phyloP scores from a whole-genome alignment of 2,113 vertebrate genomes.

The Egretta garzetta region DNA sequence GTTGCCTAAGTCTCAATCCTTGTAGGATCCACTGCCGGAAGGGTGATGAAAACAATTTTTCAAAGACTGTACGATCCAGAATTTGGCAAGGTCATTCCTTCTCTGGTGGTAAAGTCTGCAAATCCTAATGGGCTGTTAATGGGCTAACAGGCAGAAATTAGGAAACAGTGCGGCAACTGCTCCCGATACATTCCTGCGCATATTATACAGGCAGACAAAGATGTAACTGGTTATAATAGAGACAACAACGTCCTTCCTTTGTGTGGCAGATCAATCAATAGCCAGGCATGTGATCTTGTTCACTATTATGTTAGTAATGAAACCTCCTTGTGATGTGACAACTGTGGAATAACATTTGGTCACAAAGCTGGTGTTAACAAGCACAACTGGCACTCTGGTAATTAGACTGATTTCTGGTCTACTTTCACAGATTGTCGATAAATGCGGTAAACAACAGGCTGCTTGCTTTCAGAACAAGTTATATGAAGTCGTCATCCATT shows the following conservation, averaged over 20 bases:
- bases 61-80: slow-evolving; percentile 22
- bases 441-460: slow-evolving; percentile 76
- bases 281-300: slow-evolving; percentile 78
- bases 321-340: slow-evolving; percentile 81
- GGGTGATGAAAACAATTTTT: slow-evolving; percentile 34
- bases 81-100: slow-evolving; percentile 23
- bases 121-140: slow-evolving; percentile 59
- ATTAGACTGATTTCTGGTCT: slow-evolving; percentile 83
- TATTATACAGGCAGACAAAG: slow-evolving; percentile 61
- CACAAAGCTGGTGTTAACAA: slow-evolving; percentile 83
- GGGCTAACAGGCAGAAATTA: slow-evolving; percentile 46
- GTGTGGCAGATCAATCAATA: slow-evolving; percentile 83
- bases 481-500: slow-evolving; percentile 71
- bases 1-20: neutral
- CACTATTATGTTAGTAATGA: slow-evolving; percentile 81
- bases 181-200: slow-evolving; percentile 46
- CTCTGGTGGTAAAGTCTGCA: slow-evolving; percentile 46
- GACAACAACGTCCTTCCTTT: slow-evolving; percentile 77
- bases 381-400: slow-evolving; percentile 79
- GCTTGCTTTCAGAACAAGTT: slow-evolving; percentile 71
- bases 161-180: slow-evolving; percentile 28
- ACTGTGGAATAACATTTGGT: slow-evolving; percentile 82
- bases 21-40: neutral
- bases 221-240: slow-evolving; percentile 72
- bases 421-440: slow-evolving; percentile 83